phyloP scores from a whole-genome alignment of 1,140 invertebrate genomes.

The Zaprionus camerounensis region DNA sequence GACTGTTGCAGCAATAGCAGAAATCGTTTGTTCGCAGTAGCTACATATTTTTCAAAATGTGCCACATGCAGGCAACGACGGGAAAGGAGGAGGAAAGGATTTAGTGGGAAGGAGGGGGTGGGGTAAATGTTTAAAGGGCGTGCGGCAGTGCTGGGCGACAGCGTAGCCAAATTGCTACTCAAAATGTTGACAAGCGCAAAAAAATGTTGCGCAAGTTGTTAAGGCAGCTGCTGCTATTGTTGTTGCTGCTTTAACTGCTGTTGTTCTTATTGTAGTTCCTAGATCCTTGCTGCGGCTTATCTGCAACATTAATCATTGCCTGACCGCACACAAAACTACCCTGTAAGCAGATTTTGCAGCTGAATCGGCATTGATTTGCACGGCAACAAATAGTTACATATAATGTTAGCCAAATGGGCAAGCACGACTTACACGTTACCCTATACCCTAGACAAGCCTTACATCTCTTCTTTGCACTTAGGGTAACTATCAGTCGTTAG shows the following conservation, averaged over 20 bases:
- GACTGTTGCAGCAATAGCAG: conserved; percentile 35
- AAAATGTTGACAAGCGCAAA: conserved; percentile 50
- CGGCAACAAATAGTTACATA: not conserved
- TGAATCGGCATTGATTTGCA: not conserved
- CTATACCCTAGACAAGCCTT: not conserved
- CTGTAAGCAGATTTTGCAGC: conserved; percentile 1
- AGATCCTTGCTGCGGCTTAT: not conserved
- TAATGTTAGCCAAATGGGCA: not conserved
- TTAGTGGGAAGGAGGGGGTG: not conserved
- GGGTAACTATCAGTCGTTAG: not conserved
- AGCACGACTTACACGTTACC: not conserved
- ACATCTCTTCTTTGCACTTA: too few relatives aligned
- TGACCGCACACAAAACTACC: not conserved
- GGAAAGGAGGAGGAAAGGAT: too few relatives aligned
- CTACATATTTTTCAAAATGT: conserved; percentile 43
- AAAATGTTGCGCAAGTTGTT: conserved; percentile 31
- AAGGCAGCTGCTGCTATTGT: conserved; percentile 2
- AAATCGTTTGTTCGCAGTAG: conserved; percentile 36
- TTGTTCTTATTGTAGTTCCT: not conserved
- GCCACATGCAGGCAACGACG: conserved; percentile 23
- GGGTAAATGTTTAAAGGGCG: not conserved
- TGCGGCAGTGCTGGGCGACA: not conserved
- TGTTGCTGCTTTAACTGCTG: not conserved
- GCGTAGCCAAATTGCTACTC: conserved; percentile 47
- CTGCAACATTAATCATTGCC: not conserved